Conservation (phyloP, 2,113 vertebrate species). For the Misgurnus anguillicaudatus region DNA sequence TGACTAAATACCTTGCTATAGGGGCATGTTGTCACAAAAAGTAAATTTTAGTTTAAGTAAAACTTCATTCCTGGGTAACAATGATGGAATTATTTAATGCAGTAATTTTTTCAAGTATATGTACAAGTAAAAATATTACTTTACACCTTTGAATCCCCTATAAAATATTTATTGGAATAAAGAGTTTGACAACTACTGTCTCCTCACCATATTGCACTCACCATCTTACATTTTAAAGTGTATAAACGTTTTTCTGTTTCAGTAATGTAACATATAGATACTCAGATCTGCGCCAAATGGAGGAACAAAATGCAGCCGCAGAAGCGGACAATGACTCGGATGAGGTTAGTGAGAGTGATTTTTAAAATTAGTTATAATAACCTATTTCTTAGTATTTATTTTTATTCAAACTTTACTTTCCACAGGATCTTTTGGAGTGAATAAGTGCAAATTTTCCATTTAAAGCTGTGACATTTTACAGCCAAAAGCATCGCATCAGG, state of each 20-base stretch:
- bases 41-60: no score
- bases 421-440: conserved; percentile 71
- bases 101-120: no score
- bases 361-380: not conserved
- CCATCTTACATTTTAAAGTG: no score
- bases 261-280: conserved; percentile 71
- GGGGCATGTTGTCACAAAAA: no score
- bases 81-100: no score
- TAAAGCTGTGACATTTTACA: conserved; percentile 23
- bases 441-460: conserved; percentile 25
- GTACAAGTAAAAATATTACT: no score
- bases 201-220: no score
- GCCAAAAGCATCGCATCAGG: conserved; percentile 13
- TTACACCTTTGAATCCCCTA: no score
- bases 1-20: no score
- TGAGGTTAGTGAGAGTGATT: conserved; percentile 60
- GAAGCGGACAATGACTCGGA: conserved; percentile 69
- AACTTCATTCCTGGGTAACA: no score
- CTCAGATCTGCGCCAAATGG: conserved; percentile 65
- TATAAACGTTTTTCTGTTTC: conserved; percentile 47
- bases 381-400: not conserved
- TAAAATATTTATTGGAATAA: no score
- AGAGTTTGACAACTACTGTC: no score
- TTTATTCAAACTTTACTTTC: conserved; percentile 45
- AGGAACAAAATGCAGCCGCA: conserved; percentile 58